phyloP scores from a whole-genome alignment of 1,140 invertebrate genomes.

The Zaprionus kolodkinae region DNA sequence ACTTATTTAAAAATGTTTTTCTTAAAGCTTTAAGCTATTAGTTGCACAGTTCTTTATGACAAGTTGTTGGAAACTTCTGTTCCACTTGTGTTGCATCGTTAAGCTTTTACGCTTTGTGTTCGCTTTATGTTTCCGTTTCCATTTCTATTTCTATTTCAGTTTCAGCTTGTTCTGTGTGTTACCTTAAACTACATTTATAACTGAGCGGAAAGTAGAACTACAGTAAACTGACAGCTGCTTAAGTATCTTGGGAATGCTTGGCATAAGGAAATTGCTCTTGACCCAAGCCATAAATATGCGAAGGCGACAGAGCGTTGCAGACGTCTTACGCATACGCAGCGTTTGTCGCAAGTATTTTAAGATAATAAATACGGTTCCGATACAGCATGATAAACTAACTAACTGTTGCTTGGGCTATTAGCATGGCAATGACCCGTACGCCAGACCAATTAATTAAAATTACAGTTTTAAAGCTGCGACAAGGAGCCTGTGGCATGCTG shows the following conservation, averaged over 20 bases:
- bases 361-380: background rate
- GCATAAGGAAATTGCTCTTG: slow-evolving; percentile 22
- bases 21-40: background rate
- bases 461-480: slow-evolving; percentile 31
- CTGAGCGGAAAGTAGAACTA: slow-evolving; percentile 5
- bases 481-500: background rate
- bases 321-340: slow-evolving; percentile 34
- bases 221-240: slow-evolving; percentile 19
- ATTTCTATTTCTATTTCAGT: slow-evolving; percentile 1
- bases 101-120: slow-evolving; percentile 1
- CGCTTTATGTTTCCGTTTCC: background rate
- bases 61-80: slow-evolving; percentile 1
- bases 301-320: background rate
- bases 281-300: slow-evolving; percentile 14
- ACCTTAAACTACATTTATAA: slow-evolving; percentile 12
- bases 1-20: background rate
- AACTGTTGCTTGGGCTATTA: slow-evolving; percentile 4
- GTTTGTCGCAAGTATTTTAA: background rate
- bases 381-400: background rate
- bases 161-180: slow-evolving; percentile 1
- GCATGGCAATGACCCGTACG: slow-evolving; percentile 29
- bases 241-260: background rate
- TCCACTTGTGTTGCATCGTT: slow-evolving; percentile 5
- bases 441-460: slow-evolving; percentile 41
- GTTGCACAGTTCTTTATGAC: background rate